Percentiles rank a stretch among this genome's conserved stretches.
phyloP scores from a whole-genome alignment of 2,797 vertebrate species.

The Hephaestus fuliginosus region DNA sequence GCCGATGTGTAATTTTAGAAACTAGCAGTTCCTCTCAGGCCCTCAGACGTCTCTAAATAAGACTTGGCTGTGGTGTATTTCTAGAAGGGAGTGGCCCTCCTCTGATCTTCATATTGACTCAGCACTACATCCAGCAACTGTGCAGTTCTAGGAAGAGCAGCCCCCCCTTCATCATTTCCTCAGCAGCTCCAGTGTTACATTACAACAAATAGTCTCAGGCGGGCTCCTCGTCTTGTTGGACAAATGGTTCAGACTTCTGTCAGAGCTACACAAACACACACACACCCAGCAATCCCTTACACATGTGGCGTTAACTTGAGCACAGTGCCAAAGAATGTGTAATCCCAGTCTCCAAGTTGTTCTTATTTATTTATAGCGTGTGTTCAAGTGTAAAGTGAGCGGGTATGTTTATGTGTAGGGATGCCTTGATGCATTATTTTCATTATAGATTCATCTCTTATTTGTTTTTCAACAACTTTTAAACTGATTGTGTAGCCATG shows the following conservation, averaged over 20 bases:
- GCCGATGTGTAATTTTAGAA: slow-evolving; percentile 69
- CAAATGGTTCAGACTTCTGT: slow-evolving; percentile 13
- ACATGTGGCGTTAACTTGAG: slow-evolving; percentile 42
- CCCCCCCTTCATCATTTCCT: not conserved
- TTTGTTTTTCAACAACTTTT: not conserved
- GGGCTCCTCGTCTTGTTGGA: slow-evolving; percentile 17
- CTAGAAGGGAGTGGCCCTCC: slow-evolving; percentile 23
- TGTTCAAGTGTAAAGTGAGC: not conserved
- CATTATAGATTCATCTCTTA: not conserved
- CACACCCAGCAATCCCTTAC: slow-evolving; percentile 32
- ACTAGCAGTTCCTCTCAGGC: slow-evolving; percentile 49
- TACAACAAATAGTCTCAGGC: slow-evolving; percentile 6
- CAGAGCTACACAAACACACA: not conserved
- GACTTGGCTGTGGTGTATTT: slow-evolving; percentile 35
- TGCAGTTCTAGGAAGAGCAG: not conserved
- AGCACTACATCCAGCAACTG: slow-evolving; percentile 35
- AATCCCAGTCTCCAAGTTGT: slow-evolving; percentile 46
- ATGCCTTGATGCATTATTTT: not conserved
- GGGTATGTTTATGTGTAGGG: not conserved
- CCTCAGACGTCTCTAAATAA: slow-evolving; percentile 45
- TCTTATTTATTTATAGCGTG: slow-evolving; percentile 21
- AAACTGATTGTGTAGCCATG: no score
- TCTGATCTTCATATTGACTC: slow-evolving; percentile 52
- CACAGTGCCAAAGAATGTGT: slow-evolving; percentile 30
- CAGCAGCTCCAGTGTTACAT: slow-evolving; percentile 15